Percentiles rank a stretch among this genome's conserved stretches.
Evolutionary conservation across 2,888 invertebrate species (phyloP).

Genomic region (Scaeva pyrastri): DNA sequence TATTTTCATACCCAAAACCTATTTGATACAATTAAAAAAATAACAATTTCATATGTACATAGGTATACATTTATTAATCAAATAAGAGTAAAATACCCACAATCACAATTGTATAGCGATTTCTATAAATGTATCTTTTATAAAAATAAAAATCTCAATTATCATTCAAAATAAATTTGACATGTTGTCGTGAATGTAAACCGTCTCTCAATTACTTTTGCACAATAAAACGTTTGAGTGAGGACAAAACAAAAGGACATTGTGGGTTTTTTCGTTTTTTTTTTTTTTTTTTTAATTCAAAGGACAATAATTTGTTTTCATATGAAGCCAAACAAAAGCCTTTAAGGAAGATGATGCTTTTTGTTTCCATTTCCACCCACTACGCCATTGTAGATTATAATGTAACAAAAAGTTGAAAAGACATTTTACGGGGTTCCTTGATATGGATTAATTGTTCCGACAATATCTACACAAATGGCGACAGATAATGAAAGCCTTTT

Average conservation of each 20-base stretch:
- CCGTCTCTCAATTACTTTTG: constrained; percentile 14
- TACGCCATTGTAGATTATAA: neutral
- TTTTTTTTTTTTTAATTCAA: neutral
- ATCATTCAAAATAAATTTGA: constrained; percentile 7
- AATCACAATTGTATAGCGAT: neutral
- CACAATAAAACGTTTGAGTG: constrained; percentile 6
- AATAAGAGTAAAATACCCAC: neutral
- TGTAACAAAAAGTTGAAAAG: neutral
- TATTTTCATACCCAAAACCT: too few species aligned
- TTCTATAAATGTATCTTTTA: too few species aligned
- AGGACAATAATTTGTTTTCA: neutral
- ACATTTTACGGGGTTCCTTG: neutral
- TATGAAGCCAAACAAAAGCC: constrained; percentile 2
- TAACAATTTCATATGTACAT: too few species aligned
- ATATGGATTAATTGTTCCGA: neutral
- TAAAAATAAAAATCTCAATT: neutral
- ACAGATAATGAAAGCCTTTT: neutral
- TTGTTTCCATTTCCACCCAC: neutral
- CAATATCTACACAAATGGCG: neutral
- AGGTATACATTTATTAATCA: neutral
- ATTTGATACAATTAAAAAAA: too few species aligned
- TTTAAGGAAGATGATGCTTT: neutral
- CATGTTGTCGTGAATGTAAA: constrained; percentile 4
- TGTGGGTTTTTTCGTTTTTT: neutral
- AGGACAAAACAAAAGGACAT: constrained; percentile 12